Conservation (phyloP, 2,113 vertebrate genomes). For the Camelus bactrianus region DNA sequence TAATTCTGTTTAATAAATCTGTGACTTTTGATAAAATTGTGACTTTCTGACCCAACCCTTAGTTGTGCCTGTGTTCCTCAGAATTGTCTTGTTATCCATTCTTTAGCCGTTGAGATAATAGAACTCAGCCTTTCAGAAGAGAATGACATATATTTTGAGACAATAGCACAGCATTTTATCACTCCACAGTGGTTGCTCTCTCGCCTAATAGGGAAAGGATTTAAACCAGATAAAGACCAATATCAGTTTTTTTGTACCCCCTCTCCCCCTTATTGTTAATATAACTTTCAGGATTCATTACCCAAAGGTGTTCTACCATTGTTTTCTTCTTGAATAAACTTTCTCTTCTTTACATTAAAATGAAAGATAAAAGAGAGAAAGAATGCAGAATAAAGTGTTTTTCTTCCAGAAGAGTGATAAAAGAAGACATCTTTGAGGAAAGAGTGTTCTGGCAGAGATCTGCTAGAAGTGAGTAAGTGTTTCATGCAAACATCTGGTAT, state of each 20-base stretch:
- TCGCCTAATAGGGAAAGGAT: background rate
- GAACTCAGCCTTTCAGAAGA: background rate
- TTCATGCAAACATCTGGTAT: background rate
- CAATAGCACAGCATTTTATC: background rate
- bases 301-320: background rate
- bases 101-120: background rate
- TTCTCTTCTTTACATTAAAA: background rate
- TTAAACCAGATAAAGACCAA: background rate
- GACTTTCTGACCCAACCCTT: background rate
- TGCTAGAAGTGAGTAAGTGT: background rate
- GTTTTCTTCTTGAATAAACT: constrained; percentile 13
- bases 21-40: constrained; percentile 11
- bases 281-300: background rate
- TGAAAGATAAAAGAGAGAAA: background rate
- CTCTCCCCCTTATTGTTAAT: background rate
- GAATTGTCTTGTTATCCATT: constrained; percentile 1
- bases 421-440: background rate
- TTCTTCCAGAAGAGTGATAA: background rate
- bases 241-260: background rate
- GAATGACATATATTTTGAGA: background rate
- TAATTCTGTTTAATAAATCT: background rate
- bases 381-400: background rate
- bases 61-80: background rate
- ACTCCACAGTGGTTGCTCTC: background rate
- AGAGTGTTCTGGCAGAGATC: background rate